Conservation (phyloP, 2,888 invertebrate genomes). For the Rhagium mordax region DNA sequence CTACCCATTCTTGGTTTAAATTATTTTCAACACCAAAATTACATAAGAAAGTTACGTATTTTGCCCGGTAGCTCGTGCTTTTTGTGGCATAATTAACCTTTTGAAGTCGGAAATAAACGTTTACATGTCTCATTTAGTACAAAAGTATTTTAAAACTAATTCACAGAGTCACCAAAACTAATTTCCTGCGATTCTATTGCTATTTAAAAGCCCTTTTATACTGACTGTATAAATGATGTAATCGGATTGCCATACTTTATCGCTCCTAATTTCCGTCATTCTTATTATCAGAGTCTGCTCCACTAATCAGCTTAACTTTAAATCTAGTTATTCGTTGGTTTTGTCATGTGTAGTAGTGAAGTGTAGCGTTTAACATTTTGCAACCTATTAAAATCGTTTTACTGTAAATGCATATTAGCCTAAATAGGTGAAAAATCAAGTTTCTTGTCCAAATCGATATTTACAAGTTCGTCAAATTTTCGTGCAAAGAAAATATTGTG, state of each 20-base stretch:
- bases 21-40: too few species aligned
- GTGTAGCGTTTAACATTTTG: too few species aligned
- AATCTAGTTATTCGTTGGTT: neutral
- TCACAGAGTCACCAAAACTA: neutral
- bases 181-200: neutral
- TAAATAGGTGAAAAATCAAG: too few species aligned
- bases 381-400: too few species aligned
- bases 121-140: neutral
- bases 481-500: too few species aligned
- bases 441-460: too few species aligned
- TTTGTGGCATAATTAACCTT: neutral
- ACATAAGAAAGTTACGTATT: too few species aligned
- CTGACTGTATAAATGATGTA: neutral
- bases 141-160: neutral
- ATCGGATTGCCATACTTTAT: neutral
- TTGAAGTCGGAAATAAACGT: neutral
- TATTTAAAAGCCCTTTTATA: neutral
- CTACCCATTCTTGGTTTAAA: too few species aligned
- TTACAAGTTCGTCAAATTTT: too few species aligned
- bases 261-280: constrained; percentile 1
- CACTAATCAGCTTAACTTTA: too few species aligned
- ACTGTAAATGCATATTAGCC: too few species aligned
- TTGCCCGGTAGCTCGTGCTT: neutral
- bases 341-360: too few species aligned
- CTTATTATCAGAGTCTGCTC: constrained; percentile 10